These are phyloP conservation scores for Grapholita molesta DNA, from an alignment of 1,140 invertebrate genomes.

Conservation along the genomic window DNA sequence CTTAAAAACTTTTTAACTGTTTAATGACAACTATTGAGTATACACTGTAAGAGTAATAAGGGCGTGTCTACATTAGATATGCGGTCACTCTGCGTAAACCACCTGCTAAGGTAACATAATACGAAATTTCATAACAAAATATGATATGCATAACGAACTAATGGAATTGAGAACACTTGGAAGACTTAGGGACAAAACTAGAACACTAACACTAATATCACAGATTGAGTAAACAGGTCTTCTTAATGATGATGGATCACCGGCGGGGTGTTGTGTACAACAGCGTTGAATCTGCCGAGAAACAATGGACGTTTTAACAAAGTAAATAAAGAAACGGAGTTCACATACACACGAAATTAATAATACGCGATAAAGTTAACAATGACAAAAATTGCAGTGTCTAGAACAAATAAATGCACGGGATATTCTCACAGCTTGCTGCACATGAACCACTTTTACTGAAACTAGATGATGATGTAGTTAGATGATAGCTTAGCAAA, in stretches of 20 bases:
- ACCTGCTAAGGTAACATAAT: constrained; percentile 16
- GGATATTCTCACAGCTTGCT: neutral
- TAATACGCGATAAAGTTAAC: neutral
- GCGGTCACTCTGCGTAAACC: neutral
- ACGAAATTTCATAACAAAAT: constrained; percentile 11
- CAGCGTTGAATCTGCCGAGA: constrained; percentile 65
- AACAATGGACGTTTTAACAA: constrained; percentile 25
- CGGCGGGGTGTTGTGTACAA: constrained; percentile 67
- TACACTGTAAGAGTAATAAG: constrained; percentile 1
- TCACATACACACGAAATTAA: neutral
- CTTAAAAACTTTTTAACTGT: neutral
- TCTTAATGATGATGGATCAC: constrained; percentile 71
- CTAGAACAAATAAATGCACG: neutral
- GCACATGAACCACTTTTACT: neutral
- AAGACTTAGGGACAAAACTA: constrained; percentile 26
- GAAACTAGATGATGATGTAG: too few species aligned
- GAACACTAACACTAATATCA: constrained; percentile 61
- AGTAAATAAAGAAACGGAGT: neutral
- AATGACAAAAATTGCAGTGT: neutral
- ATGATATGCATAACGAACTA: constrained; percentile 10
- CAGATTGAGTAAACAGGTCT: constrained; percentile 43
- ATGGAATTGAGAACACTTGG: constrained; percentile 9
- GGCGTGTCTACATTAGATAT: constrained; percentile 1
- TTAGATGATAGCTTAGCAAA: too few species aligned
- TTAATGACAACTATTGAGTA: neutral